These are phyloP conservation scores for Larimichthys crocea DNA, from an alignment of 2,113 vertebrate genomes.

Conservation along the genomic window DNA sequence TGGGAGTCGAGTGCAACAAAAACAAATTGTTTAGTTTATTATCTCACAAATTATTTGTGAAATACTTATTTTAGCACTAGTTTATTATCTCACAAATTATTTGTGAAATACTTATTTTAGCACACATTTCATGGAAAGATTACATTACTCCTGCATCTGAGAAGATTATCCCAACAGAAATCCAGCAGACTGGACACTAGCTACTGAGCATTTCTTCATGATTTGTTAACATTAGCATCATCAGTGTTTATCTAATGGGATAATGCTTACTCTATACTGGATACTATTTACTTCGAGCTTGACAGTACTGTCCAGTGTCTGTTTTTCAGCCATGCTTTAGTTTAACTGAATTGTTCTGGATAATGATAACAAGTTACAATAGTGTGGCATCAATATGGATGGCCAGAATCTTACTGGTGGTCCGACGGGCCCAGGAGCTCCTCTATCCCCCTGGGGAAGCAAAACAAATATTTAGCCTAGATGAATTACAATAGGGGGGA, in stretches of 20 bases:
- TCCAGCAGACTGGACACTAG: not conserved
- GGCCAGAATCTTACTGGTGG: slow-evolving; percentile 90
- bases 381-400: slow-evolving; percentile 40
- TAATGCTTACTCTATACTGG: not conserved
- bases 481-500: slow-evolving; percentile 68
- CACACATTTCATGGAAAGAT: not conserved
- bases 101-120: not conserved
- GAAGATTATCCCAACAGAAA: not conserved
- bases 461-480: slow-evolving; percentile 80
- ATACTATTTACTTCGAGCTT: slow-evolving; percentile 31
- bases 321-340: not conserved
- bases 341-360: slow-evolving; percentile 25
- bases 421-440: slow-evolving; percentile 91
- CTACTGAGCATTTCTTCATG: slow-evolving; percentile 8
- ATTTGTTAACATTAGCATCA: slow-evolving; percentile 30
- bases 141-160: not conserved
- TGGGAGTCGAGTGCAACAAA: slow-evolving; percentile 61
- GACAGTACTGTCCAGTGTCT: slow-evolving; percentile 30
- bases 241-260: slow-evolving; percentile 37
- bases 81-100: not conserved
- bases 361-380: slow-evolving; percentile 21
- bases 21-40: not conserved
- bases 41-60: not conserved
- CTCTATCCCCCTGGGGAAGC: slow-evolving; percentile 92
- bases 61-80: too few species aligned